Base-by-base conservation (phyloP, 1,140 invertebrate species). In the Leptoteleia sp. region DNA sequence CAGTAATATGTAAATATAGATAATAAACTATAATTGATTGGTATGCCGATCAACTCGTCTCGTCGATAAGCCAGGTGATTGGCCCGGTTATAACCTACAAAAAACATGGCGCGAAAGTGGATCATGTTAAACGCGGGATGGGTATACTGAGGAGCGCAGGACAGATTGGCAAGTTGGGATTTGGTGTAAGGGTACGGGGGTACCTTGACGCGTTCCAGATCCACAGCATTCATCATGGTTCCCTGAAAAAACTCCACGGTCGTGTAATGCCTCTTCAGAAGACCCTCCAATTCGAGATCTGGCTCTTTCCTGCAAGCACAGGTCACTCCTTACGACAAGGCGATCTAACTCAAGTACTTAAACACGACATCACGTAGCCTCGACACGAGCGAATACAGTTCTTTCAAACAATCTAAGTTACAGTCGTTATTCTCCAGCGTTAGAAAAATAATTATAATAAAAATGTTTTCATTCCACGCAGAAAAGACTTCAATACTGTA, bases 161-260 rank as follows among this genome's bases (percentile, higher is more conserved):
- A 33, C 35, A 4, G 33, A 35, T 40, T 38, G 45, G 19, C 47
- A 31, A 50, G 42, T 52, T 17, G 64, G 64, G 15, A 19, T 5
- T 50, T 54, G 65, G 59, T 68, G 6, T 9, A 59, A 59, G 61
- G 48, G 54, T 62, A 64, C 40, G 33, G 43, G 88, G 90, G 87
- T 94, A 99, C 97, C 96, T 98, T 98, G 83, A 99, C 97, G 92
- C 98, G 93, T 91, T 98, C 96, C 72, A 99, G 94, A 92, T 99
- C 98, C 92, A 98, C 98, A 88, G 97, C 97, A 92, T 98, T 99
- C 98, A 99, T 99, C 90, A 99, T 99, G 91, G 97, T 98, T 90
- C 98, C 98, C 93, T 99, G 97, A 94, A 99, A 99, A 94, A 99
- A 99, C 92, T 99, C 97, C 91, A 99, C 97, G 88, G 98, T 99